These are phyloP conservation scores for Coelopa frigida DNA, from an alignment of 1,140 invertebrate species.

Conservation along the genomic window DNA sequence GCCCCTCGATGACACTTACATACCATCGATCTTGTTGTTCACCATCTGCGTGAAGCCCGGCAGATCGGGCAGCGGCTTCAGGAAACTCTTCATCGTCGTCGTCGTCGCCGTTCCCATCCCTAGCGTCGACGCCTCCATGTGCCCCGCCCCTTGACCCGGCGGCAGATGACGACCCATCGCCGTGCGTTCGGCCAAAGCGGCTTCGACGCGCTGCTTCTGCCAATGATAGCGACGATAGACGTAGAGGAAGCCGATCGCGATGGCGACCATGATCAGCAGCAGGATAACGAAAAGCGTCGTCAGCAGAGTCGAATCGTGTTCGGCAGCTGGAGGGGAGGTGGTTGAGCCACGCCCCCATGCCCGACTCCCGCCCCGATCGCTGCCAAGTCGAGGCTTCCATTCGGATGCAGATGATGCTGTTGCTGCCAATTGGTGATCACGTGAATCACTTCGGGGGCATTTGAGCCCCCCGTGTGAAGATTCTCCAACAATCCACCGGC, in stretches of 20 bases:
- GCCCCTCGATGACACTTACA: slow-evolving; percentile 33
- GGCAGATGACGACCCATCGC: too few relatives aligned
- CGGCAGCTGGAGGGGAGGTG: too few relatives aligned
- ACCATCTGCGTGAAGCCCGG: slow-evolving; percentile 21
- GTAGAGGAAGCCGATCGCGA: slow-evolving; percentile 29
- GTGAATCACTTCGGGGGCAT: slow-evolving; percentile 35
- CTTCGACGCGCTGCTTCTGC: slow-evolving; percentile 22
- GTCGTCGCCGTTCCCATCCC: slow-evolving; percentile 24
- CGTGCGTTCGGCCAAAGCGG: slow-evolving; percentile 13
- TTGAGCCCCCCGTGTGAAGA: slow-evolving; percentile 24
- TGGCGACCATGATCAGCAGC: slow-evolving; percentile 26
- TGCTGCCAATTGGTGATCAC: slow-evolving; percentile 31
- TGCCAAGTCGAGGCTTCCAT: slow-evolving; percentile 22
- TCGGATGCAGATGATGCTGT: slow-evolving; percentile 1
- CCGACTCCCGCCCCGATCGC: slow-evolving; percentile 16
- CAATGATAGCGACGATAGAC: slow-evolving; percentile 34
- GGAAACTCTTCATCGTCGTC: slow-evolving; percentile 25
- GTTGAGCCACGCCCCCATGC: too few relatives aligned
- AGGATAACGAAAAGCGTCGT: slow-evolving; percentile 31
- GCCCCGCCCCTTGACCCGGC: too few relatives aligned
- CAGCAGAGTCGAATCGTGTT: slow-evolving; percentile 28
- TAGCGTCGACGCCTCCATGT: not conserved
- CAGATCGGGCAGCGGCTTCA: slow-evolving; percentile 30
- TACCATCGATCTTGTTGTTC: slow-evolving; percentile 34
- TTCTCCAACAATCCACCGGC: slow-evolving; percentile 22